Base-by-base conservation (phyloP, 2,797 vertebrate genomes). In the Hybognathus amarus region DNA sequence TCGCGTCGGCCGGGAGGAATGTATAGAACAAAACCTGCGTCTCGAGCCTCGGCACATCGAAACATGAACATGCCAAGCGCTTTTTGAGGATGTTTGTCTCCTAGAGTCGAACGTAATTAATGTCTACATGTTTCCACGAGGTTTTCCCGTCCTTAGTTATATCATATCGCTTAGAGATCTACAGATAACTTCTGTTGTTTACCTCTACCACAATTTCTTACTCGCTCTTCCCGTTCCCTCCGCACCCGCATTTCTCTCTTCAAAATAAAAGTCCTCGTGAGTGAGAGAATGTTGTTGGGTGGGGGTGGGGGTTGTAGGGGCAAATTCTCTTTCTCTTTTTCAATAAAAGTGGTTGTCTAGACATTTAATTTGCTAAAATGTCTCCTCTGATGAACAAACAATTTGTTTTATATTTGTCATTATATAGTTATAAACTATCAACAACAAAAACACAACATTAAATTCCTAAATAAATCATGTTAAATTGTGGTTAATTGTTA, bases 191-290 rank as follows among this genome's bases (percentile, higher is more conserved):
- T 79, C 47, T 80, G 86, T 79, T n/a, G 56, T 78, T 79, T 52
- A 27, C 84, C 61, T 84, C 87, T 87, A 84, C 71, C 47, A 77
- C 54, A 75, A 59, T 30, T 40, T 13, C 88, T 89, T 91, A 87
- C 91, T 50, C 15, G 82, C 85, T 91, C 89, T 92, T 89, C 91
- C 56, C n/a, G 79, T 82, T 83, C 77, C 67, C 94, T 92, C 71
- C 30, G 47, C 83, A 67, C 66, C 33, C 77, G 6, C 18, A 12
- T 12, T 24, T 18, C 15, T 15, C 63, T 33, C 63, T 84, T 63
- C 85, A 87, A 36, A 86, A 87, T 86, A 87, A 89, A 89, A 86
- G 87, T 73, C 76, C 63, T 11, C 3, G 59, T 3, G 27, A 45
- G 2, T 36, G 36, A 6, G 36, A 36, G 36, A 36, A 6, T 5